phyloP scores from a whole-genome alignment of 1,140 invertebrate genomes.

The Tachypleus tridentatus region DNA sequence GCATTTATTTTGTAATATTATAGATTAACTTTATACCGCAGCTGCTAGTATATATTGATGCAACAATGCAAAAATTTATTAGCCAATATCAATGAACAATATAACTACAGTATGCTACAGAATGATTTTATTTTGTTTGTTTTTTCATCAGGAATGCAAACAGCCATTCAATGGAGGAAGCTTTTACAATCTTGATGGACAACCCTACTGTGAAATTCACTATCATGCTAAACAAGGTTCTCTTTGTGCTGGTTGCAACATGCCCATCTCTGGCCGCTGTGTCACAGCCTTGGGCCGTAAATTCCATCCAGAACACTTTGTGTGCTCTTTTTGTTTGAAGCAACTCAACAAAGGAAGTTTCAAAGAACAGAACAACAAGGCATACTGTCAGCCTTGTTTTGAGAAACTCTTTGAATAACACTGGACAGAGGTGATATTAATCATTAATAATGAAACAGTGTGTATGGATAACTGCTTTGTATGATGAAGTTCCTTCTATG shows the following conservation, averaged over 20 bases:
- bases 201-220: slow-evolving; percentile 95
- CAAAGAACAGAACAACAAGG: slow-evolving; percentile 95
- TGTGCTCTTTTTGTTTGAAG: slow-evolving; percentile 93
- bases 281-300: slow-evolving; percentile 98
- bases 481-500: no score
- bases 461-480: no score
- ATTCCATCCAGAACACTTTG: slow-evolving; percentile 98
- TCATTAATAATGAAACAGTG: no score
- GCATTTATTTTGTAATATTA: slow-evolving; percentile 10
- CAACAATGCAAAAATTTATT: no score
- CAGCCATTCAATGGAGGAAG: slow-evolving; percentile 85
- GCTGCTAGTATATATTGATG: no score
- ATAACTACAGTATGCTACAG: not conserved
- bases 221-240: slow-evolving; percentile 94
- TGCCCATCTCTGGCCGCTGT: slow-evolving; percentile 91
- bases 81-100: no score
- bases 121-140: not conserved
- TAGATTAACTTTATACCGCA: no score
- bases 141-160: slow-evolving; percentile 64
- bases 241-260: slow-evolving; percentile 91
- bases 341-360: slow-evolving; percentile 97
- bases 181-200: slow-evolving; percentile 91
- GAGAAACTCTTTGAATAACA: slow-evolving; percentile 82
- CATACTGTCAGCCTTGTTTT: slow-evolving; percentile 95
- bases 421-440: no score